Base-by-base conservation (phyloP, 2,888 invertebrate genomes). In the Phengaris arion region DNA sequence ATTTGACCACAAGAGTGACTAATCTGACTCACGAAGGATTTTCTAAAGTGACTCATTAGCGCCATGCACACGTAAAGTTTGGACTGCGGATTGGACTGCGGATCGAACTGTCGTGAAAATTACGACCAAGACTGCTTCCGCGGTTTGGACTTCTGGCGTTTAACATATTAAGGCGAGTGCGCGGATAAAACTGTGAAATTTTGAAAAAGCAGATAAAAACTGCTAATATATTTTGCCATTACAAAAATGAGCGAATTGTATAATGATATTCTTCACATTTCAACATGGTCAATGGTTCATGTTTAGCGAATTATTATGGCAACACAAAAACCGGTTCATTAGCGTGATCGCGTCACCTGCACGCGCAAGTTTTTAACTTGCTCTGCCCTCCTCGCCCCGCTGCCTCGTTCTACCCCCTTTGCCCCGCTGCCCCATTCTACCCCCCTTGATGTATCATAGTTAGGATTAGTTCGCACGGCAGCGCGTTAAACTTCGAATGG, bases 261-360 rank as follows among this genome's bases (percentile, higher is more conserved):
- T 22, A 22, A 22, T 22, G 22, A 22, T 22, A 22, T 22, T 22
- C 22, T 22, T 35, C 35, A 35, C 15, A 45, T 45, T 45, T 45
- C 15, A 54, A 35, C 52, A 10, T 12, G 59, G 74, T 51, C 74
- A 35, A 35, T 35, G 35, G 35, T 35, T 55, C 70, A 69, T 57
- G 70, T 69, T 69, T 52, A 52, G 69, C 70, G 74, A 78, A 78
- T 76, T 77, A 78, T 76, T 77, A 77, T 76, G 74, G 57, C 68
- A 70, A 55, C 57, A 48, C 70, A 72, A 79, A 79, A 79, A 77
- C 77, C 76, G 76, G 48, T 77, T 80, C 77, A 80, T 81, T 81
- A 80, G 80, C 74, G 77, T 68, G 77, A 74, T 75, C 69, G 77
- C 68, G 77, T 75, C 69, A 78, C 77, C 78, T 80, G 79, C 78